Evolutionary conservation across 2,113 vertebrate genomes (phyloP).

Genomic region (Serilophus lunatus): DNA sequence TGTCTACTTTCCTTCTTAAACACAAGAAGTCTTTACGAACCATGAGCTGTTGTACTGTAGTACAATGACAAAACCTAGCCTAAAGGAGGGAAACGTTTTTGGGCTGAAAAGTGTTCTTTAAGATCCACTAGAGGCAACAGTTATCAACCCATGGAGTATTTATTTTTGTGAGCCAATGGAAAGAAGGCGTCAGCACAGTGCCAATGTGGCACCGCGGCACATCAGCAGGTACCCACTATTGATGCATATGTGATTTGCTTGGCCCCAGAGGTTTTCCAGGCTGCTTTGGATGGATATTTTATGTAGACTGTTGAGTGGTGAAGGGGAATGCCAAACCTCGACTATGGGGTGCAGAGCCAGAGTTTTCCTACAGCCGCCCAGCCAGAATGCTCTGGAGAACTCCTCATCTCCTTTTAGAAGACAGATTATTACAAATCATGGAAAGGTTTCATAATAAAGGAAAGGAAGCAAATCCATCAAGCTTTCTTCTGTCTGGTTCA

Average conservation of each 20-base stretch:
- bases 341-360: background rate
- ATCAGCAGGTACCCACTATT: background rate
- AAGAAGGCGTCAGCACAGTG: background rate
- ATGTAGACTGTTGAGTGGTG: background rate
- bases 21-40: background rate
- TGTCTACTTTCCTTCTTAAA: background rate
- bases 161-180: background rate
- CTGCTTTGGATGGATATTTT: background rate
- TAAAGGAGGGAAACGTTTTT: background rate
- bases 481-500: background rate
- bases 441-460: background rate
- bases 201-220: background rate
- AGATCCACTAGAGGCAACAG: background rate
- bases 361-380: accelerated
- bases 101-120: background rate
- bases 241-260: accelerated
- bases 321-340: background rate
- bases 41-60: background rate
- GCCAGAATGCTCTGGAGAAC: background rate
- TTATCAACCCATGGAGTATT: background rate
- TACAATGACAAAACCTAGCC: background rate
- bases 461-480: background rate
- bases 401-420: background rate
- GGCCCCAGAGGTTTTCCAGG: background rate
- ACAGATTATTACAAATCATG: background rate